Conservation (phyloP, 2,113 vertebrate species). For the Piaya cayana region DNA sequence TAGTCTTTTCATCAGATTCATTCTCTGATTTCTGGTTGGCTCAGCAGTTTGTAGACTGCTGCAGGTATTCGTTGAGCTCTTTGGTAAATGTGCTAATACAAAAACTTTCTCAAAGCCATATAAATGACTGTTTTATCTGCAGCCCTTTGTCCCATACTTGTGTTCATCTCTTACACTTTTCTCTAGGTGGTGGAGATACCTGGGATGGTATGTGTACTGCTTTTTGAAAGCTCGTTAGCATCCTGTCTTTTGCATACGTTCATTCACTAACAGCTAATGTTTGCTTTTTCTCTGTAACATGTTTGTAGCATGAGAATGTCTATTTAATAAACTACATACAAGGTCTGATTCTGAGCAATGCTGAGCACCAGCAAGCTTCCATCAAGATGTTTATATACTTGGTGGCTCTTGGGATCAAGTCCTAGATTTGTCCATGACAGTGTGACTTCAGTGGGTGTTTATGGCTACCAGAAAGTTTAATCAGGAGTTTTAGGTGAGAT, state of each 20-base stretch:
- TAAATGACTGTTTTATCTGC: constrained; percentile 55
- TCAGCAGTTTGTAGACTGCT: neutral
- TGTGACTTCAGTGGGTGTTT: neutral
- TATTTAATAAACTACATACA: constrained; percentile 66
- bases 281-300: constrained; percentile 73
- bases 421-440: neutral
- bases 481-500: neutral
- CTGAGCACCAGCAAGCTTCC: constrained; percentile 52
- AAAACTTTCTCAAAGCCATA: neutral
- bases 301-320: constrained; percentile 77
- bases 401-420: constrained; percentile 19
- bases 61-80: neutral
- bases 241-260: constrained; percentile 56
- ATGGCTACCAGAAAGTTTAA: neutral
- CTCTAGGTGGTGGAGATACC: constrained; percentile 88
- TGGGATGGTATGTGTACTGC: constrained; percentile 88
- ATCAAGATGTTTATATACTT: neutral
- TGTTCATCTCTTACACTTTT: constrained; percentile 73
- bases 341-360: constrained; percentile 64
- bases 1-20: neutral
- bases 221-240: constrained; percentile 63
- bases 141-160: constrained; percentile 48
- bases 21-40: neutral
- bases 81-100: neutral
- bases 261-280: constrained; percentile 68